phyloP scores from a whole-genome alignment of 2,888 invertebrate species.

The Oligia strigilis region DNA sequence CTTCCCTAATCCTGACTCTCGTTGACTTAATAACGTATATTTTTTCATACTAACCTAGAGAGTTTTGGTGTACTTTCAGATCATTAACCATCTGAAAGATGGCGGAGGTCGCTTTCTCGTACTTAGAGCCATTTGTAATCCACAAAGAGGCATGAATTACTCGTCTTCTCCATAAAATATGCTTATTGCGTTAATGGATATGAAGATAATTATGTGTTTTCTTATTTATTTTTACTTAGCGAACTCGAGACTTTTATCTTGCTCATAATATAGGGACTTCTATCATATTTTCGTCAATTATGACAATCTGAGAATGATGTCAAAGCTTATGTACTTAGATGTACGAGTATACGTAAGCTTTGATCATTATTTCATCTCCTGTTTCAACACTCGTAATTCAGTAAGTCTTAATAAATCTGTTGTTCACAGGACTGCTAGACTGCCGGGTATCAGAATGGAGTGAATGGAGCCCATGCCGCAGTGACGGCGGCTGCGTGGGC shows the following conservation, averaged over 20 bases:
- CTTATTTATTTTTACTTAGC: constrained; percentile 27
- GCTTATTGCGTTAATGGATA: constrained; percentile 32
- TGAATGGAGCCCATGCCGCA: constrained; percentile 96
- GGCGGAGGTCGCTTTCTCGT: constrained; percentile 38
- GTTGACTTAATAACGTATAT: constrained; percentile 58
- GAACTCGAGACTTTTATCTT: background rate
- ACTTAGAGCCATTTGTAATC: constrained; percentile 36
- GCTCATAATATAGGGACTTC: background rate
- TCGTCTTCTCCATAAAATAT: constrained; percentile 46
- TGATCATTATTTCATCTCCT: background rate
- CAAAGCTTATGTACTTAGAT: background rate
- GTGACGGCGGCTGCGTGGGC: constrained; percentile 97
- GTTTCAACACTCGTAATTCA: background rate
- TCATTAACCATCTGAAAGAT: constrained; percentile 61
- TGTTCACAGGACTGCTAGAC: constrained; percentile 91
- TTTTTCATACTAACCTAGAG: constrained; percentile 50
- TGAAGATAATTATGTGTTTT: constrained; percentile 19
- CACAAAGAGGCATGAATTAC: constrained; percentile 35
- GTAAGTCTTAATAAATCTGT: constrained; percentile 5
- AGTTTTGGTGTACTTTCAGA: constrained; percentile 50
- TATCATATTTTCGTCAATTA: constrained; percentile 11
- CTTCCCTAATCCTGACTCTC: constrained; percentile 47
- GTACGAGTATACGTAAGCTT: too few relatives aligned
- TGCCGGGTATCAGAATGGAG: constrained; percentile 97
- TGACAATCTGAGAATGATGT: background rate